Conservation (phyloP, 2,888 invertebrate species). For the Hirtodrosophila histrioides region DNA sequence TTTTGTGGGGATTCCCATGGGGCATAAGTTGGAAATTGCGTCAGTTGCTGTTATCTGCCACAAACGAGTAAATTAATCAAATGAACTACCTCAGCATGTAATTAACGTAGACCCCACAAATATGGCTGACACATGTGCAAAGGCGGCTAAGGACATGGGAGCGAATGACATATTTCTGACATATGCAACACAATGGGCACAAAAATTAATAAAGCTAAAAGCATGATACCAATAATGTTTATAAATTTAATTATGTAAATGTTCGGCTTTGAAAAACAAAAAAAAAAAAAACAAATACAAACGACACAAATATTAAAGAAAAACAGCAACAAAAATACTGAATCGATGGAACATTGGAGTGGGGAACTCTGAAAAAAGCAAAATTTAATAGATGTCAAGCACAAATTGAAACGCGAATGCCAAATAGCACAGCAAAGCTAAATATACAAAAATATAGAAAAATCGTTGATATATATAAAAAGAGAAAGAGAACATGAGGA, state of each 20-base stretch:
- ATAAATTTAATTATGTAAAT: conserved; percentile 79
- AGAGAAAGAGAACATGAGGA: background rate
- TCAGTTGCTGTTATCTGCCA: conserved; percentile 20
- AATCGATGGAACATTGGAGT: conserved; percentile 8
- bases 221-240: conserved; percentile 75
- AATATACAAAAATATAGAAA: conserved; percentile 41
- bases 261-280: conserved; percentile 60
- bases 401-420: conserved; percentile 65
- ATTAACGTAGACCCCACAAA: conserved; percentile 58
- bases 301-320: background rate
- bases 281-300: conserved; percentile 20
- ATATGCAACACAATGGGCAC: conserved; percentile 56
- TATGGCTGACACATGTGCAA: conserved; percentile 8
- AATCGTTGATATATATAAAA: conserved; percentile 29
- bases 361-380: conserved; percentile 13
- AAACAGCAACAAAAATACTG: too few relatives aligned
- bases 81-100: conserved; percentile 57
- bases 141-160: background rate
- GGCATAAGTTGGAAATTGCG: conserved; percentile 1
- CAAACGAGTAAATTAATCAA: conserved; percentile 55
- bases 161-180: conserved; percentile 16
- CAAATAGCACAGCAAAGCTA: conserved; percentile 28
- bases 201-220: conserved; percentile 75
- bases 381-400: conserved; percentile 78
- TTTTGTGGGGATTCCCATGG: conserved; percentile 16